Evolutionary conservation across 2,113 vertebrate species (phyloP), one percentile per base, ranked within the genome.

Genomic region (Atrichornis clamosus): DNA sequence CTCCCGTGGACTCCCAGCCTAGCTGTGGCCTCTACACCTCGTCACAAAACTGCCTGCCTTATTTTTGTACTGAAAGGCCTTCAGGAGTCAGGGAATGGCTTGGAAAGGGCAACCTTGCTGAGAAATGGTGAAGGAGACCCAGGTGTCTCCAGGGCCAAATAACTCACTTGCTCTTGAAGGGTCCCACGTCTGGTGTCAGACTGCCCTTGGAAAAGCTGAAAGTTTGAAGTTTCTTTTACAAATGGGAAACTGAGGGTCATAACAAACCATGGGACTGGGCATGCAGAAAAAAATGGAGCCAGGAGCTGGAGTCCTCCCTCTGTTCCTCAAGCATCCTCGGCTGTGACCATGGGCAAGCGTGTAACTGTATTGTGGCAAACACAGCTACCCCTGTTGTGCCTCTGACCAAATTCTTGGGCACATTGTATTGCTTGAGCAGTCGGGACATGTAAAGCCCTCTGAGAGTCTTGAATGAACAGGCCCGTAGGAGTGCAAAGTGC

Each of bases 391-490:
- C 1, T 3, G 0, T 35, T 5, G 56, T 75, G 83, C 79, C 90
- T 92, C 90, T 72, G 76, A 88, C 52, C 82, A 84, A 70, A 94
- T 90, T 93, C 93, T 93, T 70, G 82, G 90, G 87, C 55, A 83
- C 35, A 28, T 24, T 92, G 93, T 32, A n/a, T 19, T 73, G 72
- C 82, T 68, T 58, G 78, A 94, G 76, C 86, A 49, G 92, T 42
- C 0, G 0, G 79, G 88, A 84, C 93, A 87, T 75, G 90, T 47
- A 74, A 94, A 95, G 68, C 85, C 53, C 68, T 96, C 60, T 35
- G 70, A 72, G 55, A 94, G 69, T 68, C 90, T 92, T 97, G 93
- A 73, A 84, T 42, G 88, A 90, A 82, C 92, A 93, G 83, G 95
- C 73, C 72, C 1, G 15, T 90, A 92, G 64, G 93, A 91, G 93